Evolutionary conservation across 2,113 vertebrate species (phyloP).

Genomic region (Prochilodus magdalenae): DNA sequence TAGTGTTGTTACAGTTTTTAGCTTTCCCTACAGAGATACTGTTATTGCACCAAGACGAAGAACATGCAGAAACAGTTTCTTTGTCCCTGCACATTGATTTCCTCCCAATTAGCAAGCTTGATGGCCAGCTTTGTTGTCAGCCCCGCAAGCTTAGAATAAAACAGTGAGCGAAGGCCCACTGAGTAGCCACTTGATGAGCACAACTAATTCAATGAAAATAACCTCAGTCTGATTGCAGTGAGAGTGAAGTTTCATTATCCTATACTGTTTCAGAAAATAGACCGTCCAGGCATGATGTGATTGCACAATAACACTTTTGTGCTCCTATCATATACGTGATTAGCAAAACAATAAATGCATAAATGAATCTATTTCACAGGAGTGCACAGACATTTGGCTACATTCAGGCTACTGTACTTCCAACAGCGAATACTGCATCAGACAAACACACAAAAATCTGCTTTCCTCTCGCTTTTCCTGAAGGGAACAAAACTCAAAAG

Average conservation of each 20-base stretch:
- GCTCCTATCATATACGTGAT: background rate
- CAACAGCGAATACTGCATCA: background rate
- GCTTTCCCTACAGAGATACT: constrained; percentile 1
- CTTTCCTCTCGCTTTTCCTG: background rate
- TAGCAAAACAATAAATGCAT: background rate
- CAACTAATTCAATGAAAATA: constrained; percentile 3
- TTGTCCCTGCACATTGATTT: constrained; percentile 55
- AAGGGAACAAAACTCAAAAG: constrained; percentile 8
- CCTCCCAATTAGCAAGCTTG: constrained; percentile 37
- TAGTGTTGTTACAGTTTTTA: constrained; percentile 37
- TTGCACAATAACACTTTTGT: background rate
- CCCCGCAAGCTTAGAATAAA: background rate
- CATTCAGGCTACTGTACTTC: background rate
- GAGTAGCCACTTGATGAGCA: background rate
- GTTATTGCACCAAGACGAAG: background rate
- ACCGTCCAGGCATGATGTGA: background rate
- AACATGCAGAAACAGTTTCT: constrained; percentile 28
- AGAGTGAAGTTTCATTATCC: background rate
- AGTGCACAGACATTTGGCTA: background rate
- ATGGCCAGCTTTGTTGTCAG: background rate
- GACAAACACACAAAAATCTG: background rate
- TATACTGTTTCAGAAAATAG: background rate
- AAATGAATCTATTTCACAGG: background rate
- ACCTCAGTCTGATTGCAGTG: background rate
- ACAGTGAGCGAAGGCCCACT: constrained; percentile 1